Evolutionary conservation across 2,888 invertebrate species (phyloP).

Genomic region (Aphrophora alni): DNA sequence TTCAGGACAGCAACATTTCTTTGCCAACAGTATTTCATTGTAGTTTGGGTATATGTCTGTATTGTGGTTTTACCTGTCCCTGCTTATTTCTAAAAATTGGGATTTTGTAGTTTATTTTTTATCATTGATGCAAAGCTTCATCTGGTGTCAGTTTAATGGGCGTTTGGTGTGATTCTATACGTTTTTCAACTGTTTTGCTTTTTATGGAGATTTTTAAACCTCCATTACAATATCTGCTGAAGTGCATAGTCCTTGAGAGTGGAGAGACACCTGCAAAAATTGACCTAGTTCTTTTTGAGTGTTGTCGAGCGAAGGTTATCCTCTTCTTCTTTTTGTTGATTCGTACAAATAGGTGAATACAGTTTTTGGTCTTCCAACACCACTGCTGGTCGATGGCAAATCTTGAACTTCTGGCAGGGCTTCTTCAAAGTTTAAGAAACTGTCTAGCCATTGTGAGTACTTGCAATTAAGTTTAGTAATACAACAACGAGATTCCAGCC

Average conservation of each 20-base stretch:
- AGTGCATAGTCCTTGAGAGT: neutral
- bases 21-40: neutral
- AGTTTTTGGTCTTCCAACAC: slow-evolving; percentile 1
- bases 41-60: neutral
- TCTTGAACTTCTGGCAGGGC: neutral
- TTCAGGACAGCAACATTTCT: slow-evolving; percentile 9
- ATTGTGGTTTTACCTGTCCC: neutral
- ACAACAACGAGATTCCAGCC: neutral
- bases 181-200: neutral
- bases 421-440: neutral
- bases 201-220: neutral
- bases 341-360: neutral
- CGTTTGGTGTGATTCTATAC: neutral
- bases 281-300: neutral
- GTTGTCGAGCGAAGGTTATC: neutral
- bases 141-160: neutral
- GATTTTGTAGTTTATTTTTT: slow-evolving; percentile 9
- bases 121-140: slow-evolving; percentile 10
- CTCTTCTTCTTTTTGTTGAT: slow-evolving; percentile 8
- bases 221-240: neutral
- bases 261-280: neutral
- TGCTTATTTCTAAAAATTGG: neutral
- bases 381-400: slow-evolving; percentile 10
- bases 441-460: neutral
- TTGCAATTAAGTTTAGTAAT: neutral